Evolutionary conservation across 1,140 invertebrate genomes (phyloP).

Genomic region (Chymomyza costata): DNA sequence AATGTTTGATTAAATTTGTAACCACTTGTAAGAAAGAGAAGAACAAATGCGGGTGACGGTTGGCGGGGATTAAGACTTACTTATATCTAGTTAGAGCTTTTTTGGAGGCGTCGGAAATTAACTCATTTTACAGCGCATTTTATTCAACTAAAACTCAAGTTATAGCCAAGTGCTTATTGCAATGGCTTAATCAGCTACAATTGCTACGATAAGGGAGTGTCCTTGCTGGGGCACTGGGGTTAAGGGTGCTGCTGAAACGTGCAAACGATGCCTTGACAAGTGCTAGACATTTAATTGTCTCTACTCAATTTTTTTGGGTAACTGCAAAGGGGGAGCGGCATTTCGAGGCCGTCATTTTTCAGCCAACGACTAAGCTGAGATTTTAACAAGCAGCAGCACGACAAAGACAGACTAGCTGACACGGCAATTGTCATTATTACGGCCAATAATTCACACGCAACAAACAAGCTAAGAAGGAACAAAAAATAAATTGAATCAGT

Average conservation of each 20-base stretch:
- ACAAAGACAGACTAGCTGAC: conserved; percentile 50
- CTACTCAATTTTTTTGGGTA: background rate
- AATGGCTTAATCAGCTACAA: too few species aligned
- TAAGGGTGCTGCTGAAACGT: too few species aligned
- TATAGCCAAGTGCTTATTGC: background rate
- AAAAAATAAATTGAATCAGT: conserved; percentile 23
- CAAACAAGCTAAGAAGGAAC: conserved; percentile 13
- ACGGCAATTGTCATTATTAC: conserved; percentile 56
- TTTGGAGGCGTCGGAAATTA: conserved; percentile 53
- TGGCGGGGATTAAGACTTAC: background rate
- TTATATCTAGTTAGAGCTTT: conserved; percentile 1
- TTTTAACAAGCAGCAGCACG: background rate
- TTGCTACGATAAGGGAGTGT: too few species aligned
- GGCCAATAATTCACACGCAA: conserved; percentile 53
- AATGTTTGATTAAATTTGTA: conserved; percentile 62
- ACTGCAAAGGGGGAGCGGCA: background rate
- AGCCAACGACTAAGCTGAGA: background rate
- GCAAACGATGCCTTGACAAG: background rate
- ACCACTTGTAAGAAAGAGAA: conserved; percentile 24
- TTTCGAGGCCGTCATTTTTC: background rate
- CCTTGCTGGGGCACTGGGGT: too few species aligned
- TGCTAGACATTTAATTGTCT: background rate
- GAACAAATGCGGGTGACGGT: background rate
- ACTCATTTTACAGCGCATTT: conserved; percentile 56
- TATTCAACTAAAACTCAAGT: conserved; percentile 31